These are phyloP conservation scores for Dicrostonyx torquatus DNA, from an alignment of 2,797 vertebrate genomes.

Conservation along the genomic window DNA sequence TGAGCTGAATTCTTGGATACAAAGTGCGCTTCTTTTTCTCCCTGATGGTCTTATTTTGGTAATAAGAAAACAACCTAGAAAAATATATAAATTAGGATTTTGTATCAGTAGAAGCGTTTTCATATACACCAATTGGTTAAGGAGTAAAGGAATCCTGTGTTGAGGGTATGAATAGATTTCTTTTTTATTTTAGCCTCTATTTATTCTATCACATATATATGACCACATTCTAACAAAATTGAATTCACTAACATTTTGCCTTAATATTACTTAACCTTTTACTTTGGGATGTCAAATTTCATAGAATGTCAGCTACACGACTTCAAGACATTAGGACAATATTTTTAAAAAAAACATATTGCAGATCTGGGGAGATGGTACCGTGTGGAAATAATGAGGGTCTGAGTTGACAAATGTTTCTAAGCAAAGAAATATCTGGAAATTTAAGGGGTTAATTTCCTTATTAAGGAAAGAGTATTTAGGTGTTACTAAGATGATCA, in stretches of 20 bases:
- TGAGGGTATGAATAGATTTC: not conserved
- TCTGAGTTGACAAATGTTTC: not conserved
- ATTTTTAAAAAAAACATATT: no score
- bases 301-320: no score
- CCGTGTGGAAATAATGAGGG: no score
- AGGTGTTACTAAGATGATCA: not conserved
- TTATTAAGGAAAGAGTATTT: not conserved
- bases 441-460: not conserved
- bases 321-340: no score
- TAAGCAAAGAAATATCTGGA: conserved; percentile 7
- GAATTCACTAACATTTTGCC: no score
- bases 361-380: no score
- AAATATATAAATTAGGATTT: not conserved
- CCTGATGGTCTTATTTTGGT: not conserved
- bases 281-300: no score
- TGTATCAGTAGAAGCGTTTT: not conserved
- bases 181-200: not conserved
- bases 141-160: not conserved
- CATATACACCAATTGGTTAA: not conserved
- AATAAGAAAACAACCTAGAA: not conserved
- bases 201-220: no score
- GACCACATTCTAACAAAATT: no score
- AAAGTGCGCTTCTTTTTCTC: not conserved
- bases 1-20: not conserved
- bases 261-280: no score